Evolutionary conservation across 1,140 invertebrate species (phyloP), one percentile per base, ranked within the genome.

Genomic region (Drosophila sturtevanti): DNA sequence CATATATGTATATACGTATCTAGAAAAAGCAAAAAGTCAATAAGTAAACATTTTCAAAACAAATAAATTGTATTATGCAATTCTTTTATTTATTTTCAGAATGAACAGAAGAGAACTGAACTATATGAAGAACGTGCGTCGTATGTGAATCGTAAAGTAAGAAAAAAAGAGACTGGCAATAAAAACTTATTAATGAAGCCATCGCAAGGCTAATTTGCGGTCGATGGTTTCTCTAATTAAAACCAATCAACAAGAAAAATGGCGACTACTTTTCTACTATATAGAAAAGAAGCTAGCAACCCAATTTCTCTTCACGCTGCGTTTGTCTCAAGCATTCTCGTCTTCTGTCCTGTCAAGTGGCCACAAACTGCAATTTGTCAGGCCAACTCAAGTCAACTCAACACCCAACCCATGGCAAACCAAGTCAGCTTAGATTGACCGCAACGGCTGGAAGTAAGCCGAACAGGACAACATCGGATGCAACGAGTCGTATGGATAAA

Each of bases 171-270:
- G 67, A 75, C 22, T 77, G 59, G 58, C 72, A 68, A 87, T 87
- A 76, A 87, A 80, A 81, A 70, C 68, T 75, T 87, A 87, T 87
- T 87, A 87, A 89, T 77, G 84, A 89, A 89, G 79, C 75, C 72
- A 68, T 76, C 69, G 64, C 73, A 80, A 75, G 70, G 70, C 84
- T 89, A 84, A 89, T 84, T 89, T 89, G 84, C 70, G 84, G 60
- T 77, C 74, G 84, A 89, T 84, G 84, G 80, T 73, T 89, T 89
- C 87, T 73, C 79, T 87, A 87, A 89, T 84, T 89, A 89, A 89
- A 89, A 74, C 72, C 80, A 89, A 89, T 89, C 79, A 89, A 89
- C 84, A 82, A 71, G 79, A 84, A 80, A 89, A 84, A 84, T 80
- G 71, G 85, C 73, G 75, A 78, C 63, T 70, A 64, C 82, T 76